Evolutionary conservation across 2,797 vertebrate genomes (phyloP), one percentile per base, ranked within the genome.

Genomic region (Halcyon badia): DNA sequence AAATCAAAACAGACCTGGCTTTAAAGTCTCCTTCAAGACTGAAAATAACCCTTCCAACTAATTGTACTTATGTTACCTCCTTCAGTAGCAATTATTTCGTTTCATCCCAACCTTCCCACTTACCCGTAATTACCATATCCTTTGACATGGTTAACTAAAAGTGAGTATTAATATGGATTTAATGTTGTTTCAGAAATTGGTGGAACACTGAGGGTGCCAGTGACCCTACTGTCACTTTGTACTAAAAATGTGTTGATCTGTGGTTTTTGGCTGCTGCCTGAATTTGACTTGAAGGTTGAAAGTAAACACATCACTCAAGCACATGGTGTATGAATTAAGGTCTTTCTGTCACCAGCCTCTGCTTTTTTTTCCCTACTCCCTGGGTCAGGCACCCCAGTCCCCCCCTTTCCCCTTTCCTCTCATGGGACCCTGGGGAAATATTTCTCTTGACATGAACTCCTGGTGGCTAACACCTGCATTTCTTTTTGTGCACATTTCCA

Each of bases 221-320:
- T 96, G 85, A 80, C 83, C 79, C 86, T 84, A 71, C 48, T 92
- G 96, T 94, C 69, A 78, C 57, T 85, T 92, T 92, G 85, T 56
- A 52, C 89, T 93, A 82, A 96, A 95, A 95, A 77, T 79, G 68
- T 83, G 77, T 89, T 94, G 86, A 95, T 89, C 95, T 87, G 76
- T 89, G 85, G 71, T 83, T 97, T 96, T 97, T 92, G 87, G 96
- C 66, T 97, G 88, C 94, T 85, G 89, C 75, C 75, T 91, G 70
- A 83, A 97, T 94, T 97, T 97, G 96, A 97, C 90, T 97, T 91
- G 88, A 97, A 97, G 78, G 95, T 94, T 95, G 94, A 98, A 97
- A 97, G 97, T 96, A 97, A 98, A 98, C 96, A 98, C 58, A 95
- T 97, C 96, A 96, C 90, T 98, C 97, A 97, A 97, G 83, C 65